Percentiles rank a stretch among this genome's conserved stretches.
These are phyloP conservation scores for Scyliorhinus canicula DNA, from an alignment of 2,797 vertebrate genomes.

Conservation along the genomic window DNA sequence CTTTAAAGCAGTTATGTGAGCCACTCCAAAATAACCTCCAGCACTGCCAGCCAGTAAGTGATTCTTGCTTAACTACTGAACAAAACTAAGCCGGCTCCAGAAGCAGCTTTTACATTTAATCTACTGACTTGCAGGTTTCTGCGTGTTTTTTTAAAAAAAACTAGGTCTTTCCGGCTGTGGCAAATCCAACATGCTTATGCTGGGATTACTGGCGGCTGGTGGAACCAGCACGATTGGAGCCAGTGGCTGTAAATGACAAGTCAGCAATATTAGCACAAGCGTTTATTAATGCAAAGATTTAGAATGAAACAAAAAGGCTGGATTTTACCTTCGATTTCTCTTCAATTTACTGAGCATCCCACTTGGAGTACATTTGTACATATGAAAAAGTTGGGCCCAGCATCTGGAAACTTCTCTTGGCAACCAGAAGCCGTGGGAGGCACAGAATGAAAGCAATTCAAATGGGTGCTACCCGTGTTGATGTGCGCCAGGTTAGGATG, in stretches of 20 bases:
- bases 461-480: neutral
- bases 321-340: neutral
- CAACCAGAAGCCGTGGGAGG: neutral
- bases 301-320: conserved; percentile 1
- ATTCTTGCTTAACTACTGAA: neutral
- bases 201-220: neutral
- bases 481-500: neutral
- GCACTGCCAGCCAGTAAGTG: neutral
- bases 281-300: neutral
- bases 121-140: neutral
- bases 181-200: neutral
- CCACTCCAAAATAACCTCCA: neutral
- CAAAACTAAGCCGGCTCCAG: neutral
- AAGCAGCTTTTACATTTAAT: neutral
- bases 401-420: neutral
- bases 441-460: conserved; percentile 20
- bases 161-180: neutral
- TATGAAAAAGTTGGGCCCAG: neutral
- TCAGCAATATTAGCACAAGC: neutral
- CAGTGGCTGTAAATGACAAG: neutral
- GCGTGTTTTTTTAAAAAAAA: neutral
- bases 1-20: neutral
- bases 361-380: neutral
- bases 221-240: neutral
- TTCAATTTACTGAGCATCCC: neutral